Conservation (phyloP, 2,113 vertebrate species). For the Salvator merianae region DNA sequence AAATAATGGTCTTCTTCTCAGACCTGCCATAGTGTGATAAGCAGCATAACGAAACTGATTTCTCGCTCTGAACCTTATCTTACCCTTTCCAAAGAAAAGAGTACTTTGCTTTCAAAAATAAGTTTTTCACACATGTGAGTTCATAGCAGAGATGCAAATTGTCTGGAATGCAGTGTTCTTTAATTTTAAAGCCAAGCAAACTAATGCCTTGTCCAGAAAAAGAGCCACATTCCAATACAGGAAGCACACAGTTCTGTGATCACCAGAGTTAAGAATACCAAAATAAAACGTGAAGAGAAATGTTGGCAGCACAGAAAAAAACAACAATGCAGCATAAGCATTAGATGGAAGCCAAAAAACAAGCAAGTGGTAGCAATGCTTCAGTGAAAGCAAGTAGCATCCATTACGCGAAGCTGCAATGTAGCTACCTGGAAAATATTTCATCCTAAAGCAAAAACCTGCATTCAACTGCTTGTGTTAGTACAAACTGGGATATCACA, state of each 20-base stretch:
- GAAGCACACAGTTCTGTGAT: slow-evolving; percentile 7
- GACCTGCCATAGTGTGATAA: slow-evolving; percentile 10
- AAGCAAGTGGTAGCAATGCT: not conserved
- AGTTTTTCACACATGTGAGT: too few relatives aligned
- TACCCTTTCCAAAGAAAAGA: not conserved
- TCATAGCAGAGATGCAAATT: not conserved
- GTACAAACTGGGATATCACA: not conserved
- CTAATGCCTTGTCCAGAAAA: slow-evolving; percentile 12
- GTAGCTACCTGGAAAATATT: not conserved
- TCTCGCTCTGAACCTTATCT: not conserved
- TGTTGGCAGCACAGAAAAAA: slow-evolving; percentile 19
- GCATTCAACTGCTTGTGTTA: not conserved
- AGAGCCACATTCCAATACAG: not conserved
- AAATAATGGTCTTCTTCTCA: slow-evolving; percentile 11
- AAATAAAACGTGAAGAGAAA: not conserved
- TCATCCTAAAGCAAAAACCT: not conserved
- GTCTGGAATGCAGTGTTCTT: not conserved
- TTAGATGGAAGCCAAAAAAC: slow-evolving; percentile 25
- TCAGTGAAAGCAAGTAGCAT: not conserved
- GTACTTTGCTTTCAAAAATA: slow-evolving; percentile 6
- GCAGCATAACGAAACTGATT: slow-evolving; percentile 28
- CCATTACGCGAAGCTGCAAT: slow-evolving; percentile 15
- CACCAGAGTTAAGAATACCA: slow-evolving; percentile 17
- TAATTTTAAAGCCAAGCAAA: not conserved
- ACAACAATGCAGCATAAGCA: slow-evolving; percentile 14